Evolutionary conservation across 2,888 invertebrate genomes (phyloP).

Genomic region (Hirtodrosophila duncani): DNA sequence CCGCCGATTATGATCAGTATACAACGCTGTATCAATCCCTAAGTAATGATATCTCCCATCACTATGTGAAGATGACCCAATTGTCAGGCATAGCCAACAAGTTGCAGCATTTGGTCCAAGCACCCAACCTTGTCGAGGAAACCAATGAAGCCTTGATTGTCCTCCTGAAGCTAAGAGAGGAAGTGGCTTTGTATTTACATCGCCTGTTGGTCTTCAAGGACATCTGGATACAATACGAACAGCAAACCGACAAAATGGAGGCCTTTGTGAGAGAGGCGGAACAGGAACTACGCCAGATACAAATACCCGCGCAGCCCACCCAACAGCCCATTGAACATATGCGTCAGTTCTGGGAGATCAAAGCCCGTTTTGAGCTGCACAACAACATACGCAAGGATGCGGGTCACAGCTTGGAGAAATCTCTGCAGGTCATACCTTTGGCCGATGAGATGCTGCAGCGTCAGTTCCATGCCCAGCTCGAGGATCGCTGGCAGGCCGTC

Average conservation of each 20-base stretch:
- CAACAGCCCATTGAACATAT: conserved; percentile 84
- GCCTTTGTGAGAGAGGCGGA: conserved; percentile 87
- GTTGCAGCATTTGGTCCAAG: conserved; percentile 86
- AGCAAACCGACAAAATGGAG: conserved; percentile 86
- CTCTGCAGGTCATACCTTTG: conserved; percentile 87
- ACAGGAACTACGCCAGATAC: conserved; percentile 83
- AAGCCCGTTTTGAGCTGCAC: conserved; percentile 91
- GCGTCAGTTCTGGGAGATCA: conserved; percentile 92
- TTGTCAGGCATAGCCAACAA: conserved; percentile 86
- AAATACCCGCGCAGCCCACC: conserved; percentile 81
- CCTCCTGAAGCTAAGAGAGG: conserved; percentile 86
- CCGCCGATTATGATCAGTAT: conserved; percentile 90
- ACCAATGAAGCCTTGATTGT: conserved; percentile 86
- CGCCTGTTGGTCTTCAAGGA: conserved; percentile 87
- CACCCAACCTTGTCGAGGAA: conserved; percentile 86
- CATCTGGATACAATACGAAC: conserved; percentile 87
- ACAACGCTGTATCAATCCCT: conserved; percentile 90
- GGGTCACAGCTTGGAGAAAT: conserved; percentile 86
- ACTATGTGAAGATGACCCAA: conserved; percentile 87
- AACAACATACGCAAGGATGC: conserved; percentile 87
- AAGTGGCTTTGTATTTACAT: conserved; percentile 85
- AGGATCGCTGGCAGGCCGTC: conserved; percentile 86
- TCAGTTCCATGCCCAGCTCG: conserved; percentile 87
- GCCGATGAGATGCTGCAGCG: conserved; percentile 90
- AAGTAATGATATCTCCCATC: conserved; percentile 87